Conservation (phyloP, 2,113 vertebrate species). For the Stigmatopora nigra region DNA sequence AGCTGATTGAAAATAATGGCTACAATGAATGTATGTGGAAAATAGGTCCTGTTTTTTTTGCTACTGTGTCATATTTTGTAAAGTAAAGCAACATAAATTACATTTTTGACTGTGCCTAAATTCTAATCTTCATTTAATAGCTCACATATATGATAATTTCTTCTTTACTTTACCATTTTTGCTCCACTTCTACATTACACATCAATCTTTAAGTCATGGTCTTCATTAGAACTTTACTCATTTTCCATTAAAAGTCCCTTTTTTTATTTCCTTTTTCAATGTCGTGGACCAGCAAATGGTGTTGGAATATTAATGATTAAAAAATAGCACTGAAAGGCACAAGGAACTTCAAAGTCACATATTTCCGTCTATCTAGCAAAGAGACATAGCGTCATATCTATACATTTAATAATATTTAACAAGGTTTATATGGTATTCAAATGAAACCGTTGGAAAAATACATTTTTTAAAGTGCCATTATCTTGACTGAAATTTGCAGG, state of each 20-base stretch:
- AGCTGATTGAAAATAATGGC: not conserved
- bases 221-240: not conserved
- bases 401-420: not conserved
- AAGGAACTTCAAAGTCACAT: conserved; percentile 4
- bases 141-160: conserved; percentile 26
- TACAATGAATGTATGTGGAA: not conserved
- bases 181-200: not conserved
- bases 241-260: not conserved
- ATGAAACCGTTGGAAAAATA: not conserved
- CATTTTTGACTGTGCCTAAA: conserved; percentile 43
- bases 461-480: not conserved
- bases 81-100: conserved; percentile 24
- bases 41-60: not conserved
- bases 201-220: not conserved
- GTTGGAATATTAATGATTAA: conserved; percentile 30
- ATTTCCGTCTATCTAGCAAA: not conserved
- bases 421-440: not conserved
- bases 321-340: not conserved
- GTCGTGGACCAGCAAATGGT: conserved; percentile 2
- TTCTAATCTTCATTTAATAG: conserved; percentile 28
- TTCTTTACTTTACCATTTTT: conserved; percentile 5
- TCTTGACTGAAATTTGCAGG: not conserved
- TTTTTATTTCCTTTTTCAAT: conserved; percentile 4
- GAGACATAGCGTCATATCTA: not conserved
- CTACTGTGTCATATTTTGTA: conserved; percentile 17